phyloP scores from a whole-genome alignment of 2,797 vertebrate species.

The Sibirionetta formosa region DNA sequence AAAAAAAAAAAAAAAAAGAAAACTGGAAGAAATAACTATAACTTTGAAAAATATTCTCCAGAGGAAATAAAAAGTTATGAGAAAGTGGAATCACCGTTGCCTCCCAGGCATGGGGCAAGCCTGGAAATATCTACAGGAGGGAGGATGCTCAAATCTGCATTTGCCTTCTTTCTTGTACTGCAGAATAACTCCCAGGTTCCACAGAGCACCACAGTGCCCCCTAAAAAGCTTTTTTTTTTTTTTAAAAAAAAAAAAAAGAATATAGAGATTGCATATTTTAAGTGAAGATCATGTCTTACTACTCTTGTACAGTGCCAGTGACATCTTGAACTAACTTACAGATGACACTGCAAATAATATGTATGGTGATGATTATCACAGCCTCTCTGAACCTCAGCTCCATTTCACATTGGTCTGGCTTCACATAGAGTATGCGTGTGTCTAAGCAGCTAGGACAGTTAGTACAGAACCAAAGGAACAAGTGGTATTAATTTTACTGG shows the following conservation, averaged over 20 bases:
- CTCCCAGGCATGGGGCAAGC: background rate
- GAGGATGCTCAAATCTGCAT: background rate
- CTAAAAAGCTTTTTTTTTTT: no score
- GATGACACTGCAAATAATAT: background rate
- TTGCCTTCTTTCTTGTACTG: background rate
- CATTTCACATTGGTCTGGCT: background rate
- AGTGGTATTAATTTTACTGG: background rate
- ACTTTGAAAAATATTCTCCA: background rate
- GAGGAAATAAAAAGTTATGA: background rate
- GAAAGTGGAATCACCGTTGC: background rate
- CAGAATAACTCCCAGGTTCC: background rate
- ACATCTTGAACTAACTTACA: background rate
- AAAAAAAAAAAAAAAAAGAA: slow-evolving; percentile 6
- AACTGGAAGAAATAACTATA: background rate
- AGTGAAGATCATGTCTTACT: background rate
- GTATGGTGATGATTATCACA: background rate
- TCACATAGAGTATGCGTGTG: accelerated
- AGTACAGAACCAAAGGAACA: background rate
- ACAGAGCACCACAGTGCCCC: background rate
- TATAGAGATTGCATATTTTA: background rate
- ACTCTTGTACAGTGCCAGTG: background rate
- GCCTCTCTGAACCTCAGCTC: background rate
- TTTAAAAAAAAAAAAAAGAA: background rate
- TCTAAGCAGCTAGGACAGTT: background rate
- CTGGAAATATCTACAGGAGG: background rate